phyloP scores from a whole-genome alignment of 2,113 vertebrate genomes.

The Camelus bactrianus region DNA sequence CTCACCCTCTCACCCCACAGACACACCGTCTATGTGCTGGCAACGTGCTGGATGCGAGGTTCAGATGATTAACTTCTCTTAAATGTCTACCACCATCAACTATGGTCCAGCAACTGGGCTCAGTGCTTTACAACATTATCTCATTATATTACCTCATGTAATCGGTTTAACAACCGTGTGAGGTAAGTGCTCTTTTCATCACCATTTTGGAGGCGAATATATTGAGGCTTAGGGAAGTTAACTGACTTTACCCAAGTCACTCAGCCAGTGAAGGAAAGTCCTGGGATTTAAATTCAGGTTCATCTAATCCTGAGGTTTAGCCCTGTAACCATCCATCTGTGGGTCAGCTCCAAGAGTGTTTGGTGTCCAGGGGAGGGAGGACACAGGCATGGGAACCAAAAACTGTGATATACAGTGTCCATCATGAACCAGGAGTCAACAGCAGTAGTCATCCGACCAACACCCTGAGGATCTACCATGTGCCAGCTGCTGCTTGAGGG shows the following conservation, averaged over 20 bases:
- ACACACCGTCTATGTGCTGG: neutral
- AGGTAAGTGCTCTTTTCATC: neutral
- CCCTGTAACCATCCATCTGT: neutral
- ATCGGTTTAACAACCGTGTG: accelerated
- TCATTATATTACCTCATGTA: neutral
- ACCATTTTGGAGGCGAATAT: neutral
- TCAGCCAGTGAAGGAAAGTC: neutral
- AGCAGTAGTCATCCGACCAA: neutral
- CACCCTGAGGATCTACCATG: neutral
- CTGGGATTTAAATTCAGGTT: neutral
- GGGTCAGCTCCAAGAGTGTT: neutral
- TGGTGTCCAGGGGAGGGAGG: neutral
- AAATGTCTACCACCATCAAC: neutral
- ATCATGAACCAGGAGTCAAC: neutral
- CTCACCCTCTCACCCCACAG: neutral
- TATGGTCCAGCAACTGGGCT: accelerated
- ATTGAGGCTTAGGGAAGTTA: neutral
- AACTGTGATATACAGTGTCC: neutral
- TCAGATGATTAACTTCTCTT: neutral
- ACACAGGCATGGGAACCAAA: neutral
- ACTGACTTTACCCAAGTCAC: neutral
- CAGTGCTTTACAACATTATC: neutral
- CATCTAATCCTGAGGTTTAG: neutral
- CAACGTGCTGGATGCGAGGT: neutral
- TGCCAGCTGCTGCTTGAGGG: neutral